Evolutionary conservation across 1,140 invertebrate genomes (phyloP), one percentile per base, ranked within the genome.

Genomic region (Leucophenga varia): DNA sequence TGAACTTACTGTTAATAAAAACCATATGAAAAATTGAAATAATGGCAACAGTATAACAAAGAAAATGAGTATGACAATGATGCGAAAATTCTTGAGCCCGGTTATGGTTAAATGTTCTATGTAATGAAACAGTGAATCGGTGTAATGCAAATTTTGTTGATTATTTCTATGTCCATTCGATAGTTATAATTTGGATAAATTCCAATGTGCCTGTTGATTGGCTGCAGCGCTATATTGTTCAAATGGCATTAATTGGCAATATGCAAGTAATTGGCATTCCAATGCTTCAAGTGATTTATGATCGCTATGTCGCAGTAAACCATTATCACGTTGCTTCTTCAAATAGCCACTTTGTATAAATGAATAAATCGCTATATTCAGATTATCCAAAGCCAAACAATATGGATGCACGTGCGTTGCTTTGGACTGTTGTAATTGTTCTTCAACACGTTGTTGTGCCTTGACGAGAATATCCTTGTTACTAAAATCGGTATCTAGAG

Each of bases 381-480:
- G 71, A 28, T 75, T 77, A 52, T 84, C 82, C 47, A 84, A 71
- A 28, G 79, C 81, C 20, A 85, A 70, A 49, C 78, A 80, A 76
- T 84, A 85, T 0, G 83, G 82, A 72, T 84, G 82, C 3, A 79
- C 69, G 47, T 77, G 72, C 1, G 44, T 39, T 3, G 61, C 59
- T 20, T 52, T 38, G 40, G 49, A 65, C 47, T 47, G 57, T 20
- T 70, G 70, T 0, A 78, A 57, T 37, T 70, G 41, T 44, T 50
- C 52, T 58, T 84, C 82, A n/a, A 80, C 64, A 35, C 72, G 53
- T 51, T 77, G 61, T 53, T 85, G 83, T 0, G 78, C 69, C 13
- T 64, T 55, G 32, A 74, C 73, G 16, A 82, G 48, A 4, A 79
- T 59, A 9, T 59, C 57, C 57, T 79, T 82, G 52, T 81, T 76